Conservation (phyloP, 2,113 vertebrate species). For the Ptilorrhoa leucosticta region DNA sequence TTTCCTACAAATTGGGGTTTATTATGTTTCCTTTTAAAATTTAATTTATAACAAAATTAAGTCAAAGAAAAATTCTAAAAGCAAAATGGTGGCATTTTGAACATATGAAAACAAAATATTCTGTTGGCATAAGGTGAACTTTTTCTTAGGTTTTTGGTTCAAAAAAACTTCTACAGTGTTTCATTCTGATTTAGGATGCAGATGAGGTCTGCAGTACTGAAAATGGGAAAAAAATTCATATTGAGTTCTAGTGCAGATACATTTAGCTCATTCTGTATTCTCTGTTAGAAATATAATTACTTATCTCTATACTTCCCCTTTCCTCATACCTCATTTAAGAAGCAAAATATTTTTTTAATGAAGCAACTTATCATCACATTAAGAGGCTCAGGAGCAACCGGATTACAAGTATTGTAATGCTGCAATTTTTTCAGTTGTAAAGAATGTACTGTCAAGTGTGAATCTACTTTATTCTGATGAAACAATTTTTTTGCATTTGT, state of each 20-base stretch:
- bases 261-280: neutral
- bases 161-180: neutral
- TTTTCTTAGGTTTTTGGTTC: neutral
- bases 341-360: neutral
- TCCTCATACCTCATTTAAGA: constrained; percentile 1
- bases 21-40: neutral
- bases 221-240: neutral
- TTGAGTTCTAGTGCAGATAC: neutral
- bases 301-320: neutral
- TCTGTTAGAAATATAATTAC: neutral
- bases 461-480: neutral
- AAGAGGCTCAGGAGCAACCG: neutral
- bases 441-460: neutral
- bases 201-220: neutral
- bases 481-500: neutral
- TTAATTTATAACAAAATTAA: neutral
- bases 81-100: neutral
- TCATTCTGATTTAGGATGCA: neutral
- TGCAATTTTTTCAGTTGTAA: neutral
- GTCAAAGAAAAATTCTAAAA: neutral
- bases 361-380: constrained; percentile 26
- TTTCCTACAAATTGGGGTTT: neutral
- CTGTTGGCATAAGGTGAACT: neutral
- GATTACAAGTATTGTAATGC: neutral
- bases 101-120: neutral